Percentiles rank a stretch among this genome's conserved stretches.
phyloP scores from a whole-genome alignment of 2,888 invertebrate genomes.

The Eupithecia centaureata region DNA sequence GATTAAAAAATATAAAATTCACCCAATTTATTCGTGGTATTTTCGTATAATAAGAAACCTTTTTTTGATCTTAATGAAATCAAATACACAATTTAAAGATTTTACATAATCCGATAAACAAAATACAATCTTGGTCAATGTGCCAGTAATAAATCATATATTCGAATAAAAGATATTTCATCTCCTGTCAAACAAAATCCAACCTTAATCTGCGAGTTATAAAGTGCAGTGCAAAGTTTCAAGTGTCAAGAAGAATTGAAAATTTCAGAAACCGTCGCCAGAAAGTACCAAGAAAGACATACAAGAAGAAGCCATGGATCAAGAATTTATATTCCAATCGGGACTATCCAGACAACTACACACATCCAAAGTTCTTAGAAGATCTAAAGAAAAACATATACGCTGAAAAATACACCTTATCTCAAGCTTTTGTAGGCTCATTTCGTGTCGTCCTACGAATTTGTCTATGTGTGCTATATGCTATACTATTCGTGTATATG shows the following conservation, averaged over 20 bases:
- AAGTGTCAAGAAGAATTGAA: conserved; percentile 16
- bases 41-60: no score
- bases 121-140: no score
- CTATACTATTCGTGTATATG: conserved; percentile 88
- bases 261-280: conserved; percentile 72
- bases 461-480: conserved; percentile 89
- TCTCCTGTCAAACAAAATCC: no score
- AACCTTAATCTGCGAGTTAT: not conserved
- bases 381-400: conserved; percentile 93
- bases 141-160: no score
- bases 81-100: no score
- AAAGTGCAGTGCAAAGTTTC: conserved; percentile 3
- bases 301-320: conserved; percentile 86
- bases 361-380: conserved; percentile 92
- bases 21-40: no score
- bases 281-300: conserved; percentile 55
- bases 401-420: conserved; percentile 88
- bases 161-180: no score
- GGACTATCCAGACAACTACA: conserved; percentile 96
- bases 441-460: conserved; percentile 92
- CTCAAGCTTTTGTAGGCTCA: conserved; percentile 89
- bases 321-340: conserved; percentile 96
- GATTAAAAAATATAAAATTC: no score
- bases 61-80: no score
- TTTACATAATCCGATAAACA: no score